A percentile compares a stretch with the other conserved stretches of the same genome.
These are phyloP conservation scores for Turnix velox DNA, from an alignment of 2,113 vertebrate genomes.

Conservation along the genomic window DNA sequence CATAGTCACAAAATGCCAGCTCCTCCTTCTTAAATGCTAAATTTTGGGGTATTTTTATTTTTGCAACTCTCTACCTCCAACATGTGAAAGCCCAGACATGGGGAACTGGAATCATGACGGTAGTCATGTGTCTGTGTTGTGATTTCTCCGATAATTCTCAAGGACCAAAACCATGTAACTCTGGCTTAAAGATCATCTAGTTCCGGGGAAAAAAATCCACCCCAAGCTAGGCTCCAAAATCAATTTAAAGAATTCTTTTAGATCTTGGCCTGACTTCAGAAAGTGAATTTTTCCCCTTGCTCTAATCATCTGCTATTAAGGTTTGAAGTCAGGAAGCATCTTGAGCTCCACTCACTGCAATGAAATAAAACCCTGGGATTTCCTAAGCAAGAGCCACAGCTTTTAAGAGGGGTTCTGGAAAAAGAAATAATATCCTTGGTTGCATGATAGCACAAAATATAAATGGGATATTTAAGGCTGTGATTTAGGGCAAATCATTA, in stretches of 20 bases:
- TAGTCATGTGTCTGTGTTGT: too few relatives aligned
- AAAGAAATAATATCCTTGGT: neutral
- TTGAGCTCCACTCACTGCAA: neutral
- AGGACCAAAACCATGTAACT: neutral
- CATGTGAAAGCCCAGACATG: neutral
- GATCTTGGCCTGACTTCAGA: neutral
- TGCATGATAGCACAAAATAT: neutral
- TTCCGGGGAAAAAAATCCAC: too few relatives aligned
- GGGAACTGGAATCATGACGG: neutral
- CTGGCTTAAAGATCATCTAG: too few relatives aligned
- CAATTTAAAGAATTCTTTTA: neutral
- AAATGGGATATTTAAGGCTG: neutral
- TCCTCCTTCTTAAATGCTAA: too few relatives aligned
- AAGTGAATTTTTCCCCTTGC: neutral
- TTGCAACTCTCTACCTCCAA: neutral
- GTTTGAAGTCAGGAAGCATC: neutral
- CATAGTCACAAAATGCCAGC: neutral
- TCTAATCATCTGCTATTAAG: neutral
- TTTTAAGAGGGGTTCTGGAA: neutral
- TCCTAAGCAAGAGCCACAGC: neutral
- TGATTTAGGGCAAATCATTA: neutral
- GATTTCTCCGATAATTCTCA: neutral
- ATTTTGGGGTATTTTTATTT: too few relatives aligned
- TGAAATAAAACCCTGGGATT: neutral
- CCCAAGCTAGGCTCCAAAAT: neutral